These are phyloP conservation scores for Taphrorychus bicolor DNA, from an alignment of 2,888 invertebrate species.

Conservation along the genomic window DNA sequence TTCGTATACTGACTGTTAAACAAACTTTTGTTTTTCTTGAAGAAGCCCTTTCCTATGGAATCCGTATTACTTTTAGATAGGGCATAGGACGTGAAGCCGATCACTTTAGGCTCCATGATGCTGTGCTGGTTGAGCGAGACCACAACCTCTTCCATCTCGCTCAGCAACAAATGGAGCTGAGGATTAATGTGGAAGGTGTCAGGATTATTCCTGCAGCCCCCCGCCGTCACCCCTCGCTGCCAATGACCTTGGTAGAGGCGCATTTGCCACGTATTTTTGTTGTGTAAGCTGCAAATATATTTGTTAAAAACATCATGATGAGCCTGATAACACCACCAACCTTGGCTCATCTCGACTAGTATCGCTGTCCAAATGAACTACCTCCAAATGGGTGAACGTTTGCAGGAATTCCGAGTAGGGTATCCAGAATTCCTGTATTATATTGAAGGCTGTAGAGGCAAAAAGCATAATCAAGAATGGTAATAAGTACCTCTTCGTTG, in stretches of 20 bases:
- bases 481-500: constrained; percentile 49
- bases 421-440: constrained; percentile 69
- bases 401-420: constrained; percentile 82
- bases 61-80: constrained; percentile 75
- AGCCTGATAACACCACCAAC: too few species aligned
- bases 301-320: too few species aligned
- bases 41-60: constrained; percentile 79
- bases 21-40: constrained; percentile 84
- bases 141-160: constrained; percentile 82
- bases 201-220: constrained; percentile 89
- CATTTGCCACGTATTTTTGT: constrained; percentile 87
- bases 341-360: constrained; percentile 82
- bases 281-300: constrained; percentile 65
- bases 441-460: too few species aligned
- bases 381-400: constrained; percentile 82
- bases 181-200: constrained; percentile 94
- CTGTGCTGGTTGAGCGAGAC: constrained; percentile 89
- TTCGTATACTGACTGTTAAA: constrained; percentile 92
- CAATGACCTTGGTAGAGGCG: constrained; percentile 85
- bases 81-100: constrained; percentile 85
- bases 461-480: too few species aligned
- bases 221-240: constrained; percentile 78
- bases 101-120: constrained; percentile 91
- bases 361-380: constrained; percentile 67
- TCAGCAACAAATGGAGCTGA: constrained; percentile 80